phyloP scores from a whole-genome alignment of 1,140 invertebrate genomes.

The Pseudobourletiella spinata region DNA sequence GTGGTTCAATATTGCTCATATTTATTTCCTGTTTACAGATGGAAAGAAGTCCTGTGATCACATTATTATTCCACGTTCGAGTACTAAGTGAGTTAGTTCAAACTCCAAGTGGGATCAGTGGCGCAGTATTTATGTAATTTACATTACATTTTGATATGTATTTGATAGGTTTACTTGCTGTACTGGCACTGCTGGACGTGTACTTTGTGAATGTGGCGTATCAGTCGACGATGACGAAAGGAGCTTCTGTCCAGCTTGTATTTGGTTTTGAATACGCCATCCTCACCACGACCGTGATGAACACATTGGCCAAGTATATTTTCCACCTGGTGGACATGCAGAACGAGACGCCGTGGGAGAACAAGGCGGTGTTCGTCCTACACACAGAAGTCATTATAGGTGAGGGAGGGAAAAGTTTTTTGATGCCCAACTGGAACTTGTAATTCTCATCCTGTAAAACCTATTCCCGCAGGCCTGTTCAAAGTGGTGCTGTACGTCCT shows the following conservation, averaged over 20 bases:
- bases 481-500: slow-evolving; percentile 84
- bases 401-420: slow-evolving; percentile 43
- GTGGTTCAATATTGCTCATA: too few relatives aligned
- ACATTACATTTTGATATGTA: not conserved
- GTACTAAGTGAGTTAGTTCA: slow-evolving; percentile 59
- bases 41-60: slow-evolving; percentile 96
- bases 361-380: slow-evolving; percentile 93
- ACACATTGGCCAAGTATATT: slow-evolving; percentile 91
- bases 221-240: slow-evolving; percentile 83
- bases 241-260: slow-evolving; percentile 94
- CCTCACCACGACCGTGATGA: slow-evolving; percentile 83
- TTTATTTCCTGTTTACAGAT: slow-evolving; percentile 72
- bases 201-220: slow-evolving; percentile 92
- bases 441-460: not conserved
- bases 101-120: too few relatives aligned
- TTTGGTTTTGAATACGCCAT: slow-evolving; percentile 99
- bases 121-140: too few relatives aligned
- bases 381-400: slow-evolving; percentile 96
- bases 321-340: slow-evolving; percentile 89
- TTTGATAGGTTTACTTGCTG: slow-evolving; percentile 55
- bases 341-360: slow-evolving; percentile 97
- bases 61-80: slow-evolving; percentile 87
- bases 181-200: slow-evolving; percentile 74
- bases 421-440: too few relatives aligned
- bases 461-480: slow-evolving; percentile 48